Conservation (phyloP, 2,888 invertebrate species). For the Cantharis nigra region DNA sequence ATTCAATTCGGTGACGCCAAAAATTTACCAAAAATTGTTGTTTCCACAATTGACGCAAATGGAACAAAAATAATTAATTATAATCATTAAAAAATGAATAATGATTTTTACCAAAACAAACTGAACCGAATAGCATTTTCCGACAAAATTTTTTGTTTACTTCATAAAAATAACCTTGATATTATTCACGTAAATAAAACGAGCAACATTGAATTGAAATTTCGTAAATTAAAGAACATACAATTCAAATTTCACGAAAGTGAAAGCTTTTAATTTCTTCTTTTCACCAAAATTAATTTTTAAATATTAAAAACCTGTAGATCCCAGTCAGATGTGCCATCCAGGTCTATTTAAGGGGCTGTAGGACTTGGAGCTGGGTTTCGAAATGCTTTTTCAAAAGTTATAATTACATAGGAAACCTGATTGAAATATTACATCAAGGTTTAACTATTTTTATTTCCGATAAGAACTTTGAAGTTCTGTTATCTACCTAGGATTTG, state of each 20-base stretch:
- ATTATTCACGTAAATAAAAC: background rate
- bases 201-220: background rate
- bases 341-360: too few relatives aligned
- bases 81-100: background rate
- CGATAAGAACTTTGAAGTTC: background rate
- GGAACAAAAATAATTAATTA: background rate
- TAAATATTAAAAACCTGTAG: too few relatives aligned
- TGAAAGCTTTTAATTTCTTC: too few relatives aligned
- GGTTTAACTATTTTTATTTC: background rate
- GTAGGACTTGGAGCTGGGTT: too few relatives aligned
- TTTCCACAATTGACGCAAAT: background rate
- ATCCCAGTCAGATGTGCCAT: too few relatives aligned
- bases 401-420: too few relatives aligned
- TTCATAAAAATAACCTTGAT: background rate
- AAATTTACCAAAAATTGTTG: background rate
- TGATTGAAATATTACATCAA: too few relatives aligned
- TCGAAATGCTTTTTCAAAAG: too few relatives aligned
- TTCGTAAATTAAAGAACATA: background rate
- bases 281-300: too few relatives aligned
- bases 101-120: background rate
- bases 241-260: too few relatives aligned
- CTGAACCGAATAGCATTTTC: background rate
- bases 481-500: background rate
- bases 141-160: background rate
- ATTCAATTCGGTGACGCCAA: background rate